phyloP scores from a whole-genome alignment of 2,888 invertebrate species.

The Arctia plantaginis region DNA sequence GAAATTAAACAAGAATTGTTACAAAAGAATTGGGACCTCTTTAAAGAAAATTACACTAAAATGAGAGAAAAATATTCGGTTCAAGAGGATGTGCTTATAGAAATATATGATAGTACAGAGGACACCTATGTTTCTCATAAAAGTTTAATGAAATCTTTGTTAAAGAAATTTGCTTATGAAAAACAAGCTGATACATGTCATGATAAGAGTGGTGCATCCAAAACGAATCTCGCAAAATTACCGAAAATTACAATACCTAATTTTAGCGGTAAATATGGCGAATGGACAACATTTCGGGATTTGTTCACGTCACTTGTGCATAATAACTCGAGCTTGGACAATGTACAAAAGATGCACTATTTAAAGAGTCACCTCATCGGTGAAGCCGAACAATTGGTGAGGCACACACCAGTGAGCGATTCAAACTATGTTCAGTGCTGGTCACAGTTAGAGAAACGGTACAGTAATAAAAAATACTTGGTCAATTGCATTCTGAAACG shows the following conservation, averaged over 20 bases:
- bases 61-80: neutral
- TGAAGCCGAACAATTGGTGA: neutral
- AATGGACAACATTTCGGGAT: constrained; percentile 1
- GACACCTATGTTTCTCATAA: neutral
- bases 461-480: neutral
- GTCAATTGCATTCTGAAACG: neutral
- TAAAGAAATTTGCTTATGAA: neutral
- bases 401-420: neutral
- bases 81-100: neutral
- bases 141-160: neutral
- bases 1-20: neutral
- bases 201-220: neutral
- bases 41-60: neutral
- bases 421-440: neutral
- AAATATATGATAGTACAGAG: neutral
- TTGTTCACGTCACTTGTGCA: neutral
- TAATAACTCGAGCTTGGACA: neutral
- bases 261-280: neutral
- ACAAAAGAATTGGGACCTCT: neutral
- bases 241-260: neutral
- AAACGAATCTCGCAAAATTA: constrained; percentile 1
- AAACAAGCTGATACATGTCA: neutral
- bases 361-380: neutral
- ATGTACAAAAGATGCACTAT: neutral
- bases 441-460: neutral